phyloP scores from a whole-genome alignment of 1,140 invertebrate species.

The Drosophila chauvacae region DNA sequence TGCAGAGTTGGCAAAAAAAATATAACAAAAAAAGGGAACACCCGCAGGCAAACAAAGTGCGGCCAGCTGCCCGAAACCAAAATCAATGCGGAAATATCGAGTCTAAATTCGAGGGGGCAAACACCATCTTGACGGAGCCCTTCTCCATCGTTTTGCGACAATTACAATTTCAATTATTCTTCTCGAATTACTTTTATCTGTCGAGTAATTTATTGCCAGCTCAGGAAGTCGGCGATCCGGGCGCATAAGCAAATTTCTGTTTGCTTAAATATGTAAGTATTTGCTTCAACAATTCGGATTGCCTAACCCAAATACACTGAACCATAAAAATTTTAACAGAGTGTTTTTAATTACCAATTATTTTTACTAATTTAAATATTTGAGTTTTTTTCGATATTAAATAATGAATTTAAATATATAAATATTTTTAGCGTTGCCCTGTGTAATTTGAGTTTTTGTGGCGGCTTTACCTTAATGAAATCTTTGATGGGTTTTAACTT shows the following conservation, averaged over 20 bases:
- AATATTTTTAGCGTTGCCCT: background rate
- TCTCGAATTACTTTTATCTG: slow-evolving; percentile 51
- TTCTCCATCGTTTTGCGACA: slow-evolving; percentile 30
- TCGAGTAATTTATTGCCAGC: slow-evolving; percentile 43
- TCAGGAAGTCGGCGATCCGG: slow-evolving; percentile 5
- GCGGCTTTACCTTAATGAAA: slow-evolving; percentile 55
- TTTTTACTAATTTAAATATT: background rate
- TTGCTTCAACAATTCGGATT: background rate
- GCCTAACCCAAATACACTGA: slow-evolving; percentile 4
- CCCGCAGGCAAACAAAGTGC: slow-evolving; percentile 14
- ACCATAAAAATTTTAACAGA: background rate
- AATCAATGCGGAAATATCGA: slow-evolving; percentile 40
- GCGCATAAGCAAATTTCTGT: slow-evolving; percentile 36
- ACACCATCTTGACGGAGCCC: slow-evolving; percentile 1
- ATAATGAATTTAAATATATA: background rate
- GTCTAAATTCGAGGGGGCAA: slow-evolving; percentile 15
- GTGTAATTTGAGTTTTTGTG: slow-evolving; percentile 25
- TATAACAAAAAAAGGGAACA: slow-evolving; percentile 25
- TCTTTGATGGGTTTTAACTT: slow-evolving; percentile 48
- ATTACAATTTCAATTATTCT: slow-evolving; percentile 55
- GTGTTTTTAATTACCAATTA: background rate
- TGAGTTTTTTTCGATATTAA: too few relatives aligned
- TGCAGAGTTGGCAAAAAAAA: slow-evolving; percentile 52
- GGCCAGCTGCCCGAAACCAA: slow-evolving; percentile 27
- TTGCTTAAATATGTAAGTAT: slow-evolving; percentile 21